These are phyloP conservation scores for Scomber colias DNA, from an alignment of 2,113 vertebrate species.

Conservation along the genomic window DNA sequence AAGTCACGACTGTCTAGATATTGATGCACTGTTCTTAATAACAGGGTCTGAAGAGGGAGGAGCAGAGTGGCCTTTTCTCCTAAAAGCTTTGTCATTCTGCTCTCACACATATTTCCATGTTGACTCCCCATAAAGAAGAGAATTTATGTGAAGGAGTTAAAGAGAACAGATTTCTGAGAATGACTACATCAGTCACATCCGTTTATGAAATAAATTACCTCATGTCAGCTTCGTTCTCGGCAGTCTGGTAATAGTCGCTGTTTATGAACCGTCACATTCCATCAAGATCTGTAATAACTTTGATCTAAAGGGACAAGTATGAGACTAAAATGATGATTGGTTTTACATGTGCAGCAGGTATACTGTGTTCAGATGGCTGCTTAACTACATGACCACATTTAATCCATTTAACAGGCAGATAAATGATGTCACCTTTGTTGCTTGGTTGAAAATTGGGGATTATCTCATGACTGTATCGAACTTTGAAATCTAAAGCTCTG, in stretches of 20 bases:
- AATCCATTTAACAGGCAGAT: conserved; percentile 48
- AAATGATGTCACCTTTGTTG: conserved; percentile 58
- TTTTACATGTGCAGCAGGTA: conserved; percentile 55
- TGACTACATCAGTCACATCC: conserved; percentile 50
- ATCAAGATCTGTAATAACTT: conserved; percentile 29
- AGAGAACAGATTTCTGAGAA: conserved; percentile 24
- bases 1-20: not conserved
- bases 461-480: conserved; percentile 18
- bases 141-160: conserved; percentile 30
- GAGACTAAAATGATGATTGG: conserved; percentile 26
- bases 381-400: conserved; percentile 39
- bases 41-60: not conserved
- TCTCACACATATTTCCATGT: conserved; percentile 25
- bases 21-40: not conserved
- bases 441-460: conserved; percentile 23
- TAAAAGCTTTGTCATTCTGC: conserved; percentile 10
- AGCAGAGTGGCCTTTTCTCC: not conserved
- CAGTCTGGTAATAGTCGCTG: conserved; percentile 24
- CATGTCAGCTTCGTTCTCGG: conserved; percentile 39
- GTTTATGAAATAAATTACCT: conserved; percentile 59
- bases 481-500: not conserved
- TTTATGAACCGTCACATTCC: conserved; percentile 53
- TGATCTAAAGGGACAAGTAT: conserved; percentile 40
- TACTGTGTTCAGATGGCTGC: conserved; percentile 8
- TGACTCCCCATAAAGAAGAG: conserved; percentile 9